These are phyloP conservation scores for Todiramphus saurophagus DNA, from an alignment of 2,113 vertebrate genomes.

Conservation along the genomic window DNA sequence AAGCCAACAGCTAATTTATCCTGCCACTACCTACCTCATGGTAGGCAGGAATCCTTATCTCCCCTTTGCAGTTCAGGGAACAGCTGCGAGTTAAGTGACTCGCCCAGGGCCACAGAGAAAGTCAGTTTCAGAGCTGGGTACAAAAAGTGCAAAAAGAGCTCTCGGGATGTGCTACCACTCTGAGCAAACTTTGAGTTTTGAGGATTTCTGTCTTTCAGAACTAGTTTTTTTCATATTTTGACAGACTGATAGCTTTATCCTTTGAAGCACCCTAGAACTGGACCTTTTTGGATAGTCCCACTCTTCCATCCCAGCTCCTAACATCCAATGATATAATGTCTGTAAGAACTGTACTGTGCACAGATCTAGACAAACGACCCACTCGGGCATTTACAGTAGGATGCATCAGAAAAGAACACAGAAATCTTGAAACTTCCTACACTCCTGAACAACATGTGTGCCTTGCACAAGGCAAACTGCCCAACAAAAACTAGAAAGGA, in stretches of 20 bases:
- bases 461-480: not conserved
- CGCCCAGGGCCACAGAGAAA: not conserved
- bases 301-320: not conserved
- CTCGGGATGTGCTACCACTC: not conserved
- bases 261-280: not conserved
- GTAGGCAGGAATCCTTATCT: slow-evolving; percentile 34
- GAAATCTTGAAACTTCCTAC: not conserved
- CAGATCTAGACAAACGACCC: not conserved
- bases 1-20: slow-evolving; percentile 65
- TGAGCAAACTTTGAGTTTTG: not conserved
- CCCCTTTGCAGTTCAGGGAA: slow-evolving; percentile 1
- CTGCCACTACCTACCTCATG: slow-evolving; percentile 21
- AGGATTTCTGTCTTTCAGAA: not conserved
- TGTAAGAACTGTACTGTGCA: not conserved
- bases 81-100: slow-evolving; percentile 9
- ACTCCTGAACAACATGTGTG: not conserved
- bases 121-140: not conserved
- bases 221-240: not conserved
- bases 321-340: not conserved
- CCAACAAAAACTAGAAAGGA: not conserved
- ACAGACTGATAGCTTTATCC: not conserved
- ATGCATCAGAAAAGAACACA: not conserved
- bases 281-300: not conserved
- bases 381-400: not conserved
- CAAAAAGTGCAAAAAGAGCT: not conserved